Evolutionary conservation across 2,797 vertebrate species (phyloP).

Genomic region (Lepilemur ruficaudatus): DNA sequence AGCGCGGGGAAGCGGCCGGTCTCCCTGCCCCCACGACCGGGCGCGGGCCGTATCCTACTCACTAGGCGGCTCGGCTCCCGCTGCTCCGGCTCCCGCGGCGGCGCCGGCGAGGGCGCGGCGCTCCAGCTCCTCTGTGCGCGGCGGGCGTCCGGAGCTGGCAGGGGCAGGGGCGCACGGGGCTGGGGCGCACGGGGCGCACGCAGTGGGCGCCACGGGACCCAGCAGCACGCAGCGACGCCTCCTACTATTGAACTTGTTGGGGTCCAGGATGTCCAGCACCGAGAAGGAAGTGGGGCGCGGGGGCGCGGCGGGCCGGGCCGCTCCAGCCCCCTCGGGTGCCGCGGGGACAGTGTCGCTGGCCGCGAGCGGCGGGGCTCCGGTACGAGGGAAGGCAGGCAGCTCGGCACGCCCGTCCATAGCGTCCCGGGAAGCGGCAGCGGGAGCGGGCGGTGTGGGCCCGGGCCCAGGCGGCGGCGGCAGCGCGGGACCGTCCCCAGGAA

Average conservation of each 20-base stretch:
- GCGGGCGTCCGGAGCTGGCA: slow-evolving; percentile 31
- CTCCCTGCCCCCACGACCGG: not conserved
- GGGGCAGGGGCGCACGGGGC: slow-evolving; percentile 17
- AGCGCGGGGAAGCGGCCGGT: not conserved
- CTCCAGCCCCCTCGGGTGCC: slow-evolving; percentile 88
- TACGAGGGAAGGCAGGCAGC: slow-evolving; percentile 81
- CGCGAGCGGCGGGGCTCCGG: slow-evolving; percentile 61
- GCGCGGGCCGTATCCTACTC: slow-evolving; percentile 18
- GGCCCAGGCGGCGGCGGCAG: slow-evolving; percentile 74
- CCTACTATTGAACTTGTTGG: slow-evolving; percentile 98
- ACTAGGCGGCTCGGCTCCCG: slow-evolving; percentile 52
- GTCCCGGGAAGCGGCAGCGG: slow-evolving; percentile 78
- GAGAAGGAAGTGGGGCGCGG: slow-evolving; percentile 98
- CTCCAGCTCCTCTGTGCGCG: slow-evolving; percentile 54
- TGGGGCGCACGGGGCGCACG: slow-evolving; percentile 36
- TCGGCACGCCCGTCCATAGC: slow-evolving; percentile 89
- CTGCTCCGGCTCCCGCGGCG: not conserved
- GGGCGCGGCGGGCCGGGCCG: slow-evolving; percentile 83
- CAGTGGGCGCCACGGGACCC: slow-evolving; percentile 77
- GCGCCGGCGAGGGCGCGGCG: slow-evolving; percentile 49
- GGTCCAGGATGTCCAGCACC: slow-evolving; percentile 98
- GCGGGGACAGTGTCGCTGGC: slow-evolving; percentile 84
- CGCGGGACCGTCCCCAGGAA: slow-evolving; percentile 87
- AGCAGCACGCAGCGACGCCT: slow-evolving; percentile 82
- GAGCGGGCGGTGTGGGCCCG: slow-evolving; percentile 81